These are phyloP conservation scores for Apis laboriosa DNA, from an alignment of 1,140 invertebrate species.

Conservation along the genomic window DNA sequence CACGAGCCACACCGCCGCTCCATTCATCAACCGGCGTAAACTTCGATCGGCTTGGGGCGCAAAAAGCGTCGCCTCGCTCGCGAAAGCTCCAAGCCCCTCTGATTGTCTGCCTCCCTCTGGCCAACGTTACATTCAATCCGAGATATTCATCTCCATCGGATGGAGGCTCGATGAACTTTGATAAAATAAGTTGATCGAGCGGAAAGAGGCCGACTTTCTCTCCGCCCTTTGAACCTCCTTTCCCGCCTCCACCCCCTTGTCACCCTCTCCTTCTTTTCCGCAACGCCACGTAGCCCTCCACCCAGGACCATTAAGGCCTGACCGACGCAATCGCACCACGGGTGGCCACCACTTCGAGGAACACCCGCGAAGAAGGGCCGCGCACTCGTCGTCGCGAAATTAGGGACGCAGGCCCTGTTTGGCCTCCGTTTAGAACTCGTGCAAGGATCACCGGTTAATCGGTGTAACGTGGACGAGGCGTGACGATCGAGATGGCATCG, in stretches of 20 bases:
- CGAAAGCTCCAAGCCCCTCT: not conserved
- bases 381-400: not conserved
- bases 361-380: not conserved
- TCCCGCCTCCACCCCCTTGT: not conserved
- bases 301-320: constrained; percentile 67
- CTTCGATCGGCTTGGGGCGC: not conserved
- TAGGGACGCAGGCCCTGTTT: not conserved
- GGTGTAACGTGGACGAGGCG: constrained; percentile 67
- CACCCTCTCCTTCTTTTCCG: constrained; percentile 12
- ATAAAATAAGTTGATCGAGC: constrained; percentile 14
- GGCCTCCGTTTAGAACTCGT: constrained; percentile 42
- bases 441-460: constrained; percentile 69
- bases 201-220: constrained; percentile 39
- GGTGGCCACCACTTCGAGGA: constrained; percentile 57
- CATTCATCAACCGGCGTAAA: constrained; percentile 18
- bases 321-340: constrained; percentile 66
- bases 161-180: constrained; percentile 34
- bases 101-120: constrained; percentile 4
- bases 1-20: not conserved
- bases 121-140: constrained; percentile 8
- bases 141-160: constrained; percentile 48
- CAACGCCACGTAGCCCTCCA: constrained; percentile 36
- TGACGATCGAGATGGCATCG: constrained; percentile 53
- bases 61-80: constrained; percentile 11
- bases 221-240: constrained; percentile 43